Percentiles rank a stretch among this genome's conserved stretches.
These are phyloP conservation scores for Apolygus lucorum DNA, from an alignment of 1,140 invertebrate genomes.

Conservation along the genomic window DNA sequence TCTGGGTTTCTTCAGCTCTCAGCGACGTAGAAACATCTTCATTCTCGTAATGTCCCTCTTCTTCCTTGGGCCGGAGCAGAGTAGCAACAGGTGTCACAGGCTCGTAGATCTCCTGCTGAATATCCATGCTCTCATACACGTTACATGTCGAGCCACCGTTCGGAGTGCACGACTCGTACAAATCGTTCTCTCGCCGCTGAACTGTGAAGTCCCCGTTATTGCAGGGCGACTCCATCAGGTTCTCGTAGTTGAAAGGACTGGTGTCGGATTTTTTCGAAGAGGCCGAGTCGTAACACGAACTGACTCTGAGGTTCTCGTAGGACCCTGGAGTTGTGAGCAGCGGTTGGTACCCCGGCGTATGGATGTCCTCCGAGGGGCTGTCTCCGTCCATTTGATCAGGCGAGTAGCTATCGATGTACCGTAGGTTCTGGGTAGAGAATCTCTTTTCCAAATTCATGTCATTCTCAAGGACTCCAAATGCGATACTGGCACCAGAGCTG, in stretches of 20 bases:
- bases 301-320: conserved; percentile 23
- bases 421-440: conserved; percentile 44
- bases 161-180: conserved; percentile 20
- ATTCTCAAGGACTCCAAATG: conserved; percentile 7
- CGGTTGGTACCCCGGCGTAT: conserved; percentile 26
- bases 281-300: not conserved
- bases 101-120: conserved; percentile 18
- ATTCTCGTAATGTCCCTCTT: conserved; percentile 30
- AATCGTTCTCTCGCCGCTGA: conserved; percentile 22
- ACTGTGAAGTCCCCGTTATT: conserved; percentile 10
- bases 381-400: conserved; percentile 39
- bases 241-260: conserved; percentile 25
- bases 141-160: not conserved
- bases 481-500: conserved; percentile 27
- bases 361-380: conserved; percentile 24
- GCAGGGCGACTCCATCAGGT: conserved; percentile 23
- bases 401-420: conserved; percentile 49
- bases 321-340: conserved; percentile 24
- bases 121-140: conserved; percentile 18
- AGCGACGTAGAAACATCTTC: conserved; percentile 1
- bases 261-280: conserved; percentile 18
- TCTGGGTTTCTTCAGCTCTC: conserved; percentile 21
- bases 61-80: conserved; percentile 17
- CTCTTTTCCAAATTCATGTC: conserved; percentile 29
- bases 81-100: conserved; percentile 6